A percentile compares a stretch with the other conserved stretches of the same genome.
Evolutionary conservation across 2,888 invertebrate species (phyloP).

Genomic region (Oscheius onirici): DNA sequence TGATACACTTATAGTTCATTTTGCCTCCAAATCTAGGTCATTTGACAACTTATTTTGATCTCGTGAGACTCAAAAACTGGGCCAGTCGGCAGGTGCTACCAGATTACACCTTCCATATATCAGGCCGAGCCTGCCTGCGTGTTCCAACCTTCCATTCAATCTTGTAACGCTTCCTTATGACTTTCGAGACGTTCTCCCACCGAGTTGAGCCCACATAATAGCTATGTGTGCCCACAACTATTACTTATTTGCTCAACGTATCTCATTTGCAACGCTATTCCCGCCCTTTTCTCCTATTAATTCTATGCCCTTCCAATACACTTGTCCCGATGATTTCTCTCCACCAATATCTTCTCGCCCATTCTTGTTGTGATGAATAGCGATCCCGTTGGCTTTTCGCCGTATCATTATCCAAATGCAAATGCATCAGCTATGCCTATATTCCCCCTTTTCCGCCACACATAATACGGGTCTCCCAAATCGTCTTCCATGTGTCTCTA

Average conservation of each 20-base stretch:
- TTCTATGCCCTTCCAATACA: too few relatives aligned
- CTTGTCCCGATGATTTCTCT: too few relatives aligned
- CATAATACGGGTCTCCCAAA: too few relatives aligned
- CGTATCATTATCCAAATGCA: too few relatives aligned
- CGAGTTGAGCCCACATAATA: not conserved
- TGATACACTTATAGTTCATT: not conserved
- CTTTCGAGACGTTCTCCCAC: not conserved
- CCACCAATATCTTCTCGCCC: too few relatives aligned
- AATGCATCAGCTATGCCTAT: too few relatives aligned
- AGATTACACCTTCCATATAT: conserved; percentile 4
- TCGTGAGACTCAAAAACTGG: not conserved
- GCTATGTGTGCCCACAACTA: not conserved
- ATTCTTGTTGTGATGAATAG: too few relatives aligned
- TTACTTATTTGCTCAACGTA: not conserved
- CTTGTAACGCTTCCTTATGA: not conserved
- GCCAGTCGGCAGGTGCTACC: not conserved
- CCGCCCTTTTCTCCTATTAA: not conserved
- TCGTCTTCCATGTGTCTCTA: too few relatives aligned
- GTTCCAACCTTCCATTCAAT: not conserved
- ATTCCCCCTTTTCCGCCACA: too few relatives aligned
- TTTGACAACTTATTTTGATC: not conserved
- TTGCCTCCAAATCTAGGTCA: not conserved
- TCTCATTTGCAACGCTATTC: not conserved
- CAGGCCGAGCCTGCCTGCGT: not conserved
- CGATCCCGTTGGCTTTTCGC: too few relatives aligned